Conservation (phyloP, 2,888 invertebrate species). For the Cephus pygmeus region DNA sequence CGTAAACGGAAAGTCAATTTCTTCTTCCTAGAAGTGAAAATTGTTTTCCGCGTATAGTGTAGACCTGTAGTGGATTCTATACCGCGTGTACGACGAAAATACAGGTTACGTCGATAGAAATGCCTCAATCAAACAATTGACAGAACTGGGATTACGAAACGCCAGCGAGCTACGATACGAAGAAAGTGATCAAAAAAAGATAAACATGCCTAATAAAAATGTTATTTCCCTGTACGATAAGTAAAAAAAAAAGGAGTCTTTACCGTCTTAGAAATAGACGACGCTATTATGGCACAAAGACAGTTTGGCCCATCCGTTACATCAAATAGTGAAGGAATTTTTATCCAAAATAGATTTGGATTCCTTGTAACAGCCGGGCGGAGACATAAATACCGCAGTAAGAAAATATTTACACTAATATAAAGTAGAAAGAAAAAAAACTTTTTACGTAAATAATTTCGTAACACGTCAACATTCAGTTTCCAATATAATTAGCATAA, state of each 20-base stretch:
- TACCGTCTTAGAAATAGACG: neutral
- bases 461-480: neutral
- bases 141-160: neutral
- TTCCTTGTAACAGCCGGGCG: neutral
- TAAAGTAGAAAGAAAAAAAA: neutral
- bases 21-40: conserved; percentile 11
- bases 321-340: neutral
- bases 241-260: too few species aligned
- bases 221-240: too few species aligned
- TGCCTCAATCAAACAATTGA: neutral
- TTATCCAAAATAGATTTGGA: neutral
- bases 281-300: neutral
- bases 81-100: neutral
- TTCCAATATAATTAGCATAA: neutral
- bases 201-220: neutral
- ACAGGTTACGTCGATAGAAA: neutral
- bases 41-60: neutral
- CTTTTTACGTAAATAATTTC: neutral
- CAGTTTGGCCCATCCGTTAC: neutral
- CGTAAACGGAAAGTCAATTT: conserved; percentile 25
- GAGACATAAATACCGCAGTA: neutral
- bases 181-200: neutral
- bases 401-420: neutral
- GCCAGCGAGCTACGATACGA: neutral
- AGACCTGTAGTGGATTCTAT: neutral